Evolutionary conservation across 2,888 invertebrate genomes (phyloP).

Genomic region (Anoncus sp.): DNA sequence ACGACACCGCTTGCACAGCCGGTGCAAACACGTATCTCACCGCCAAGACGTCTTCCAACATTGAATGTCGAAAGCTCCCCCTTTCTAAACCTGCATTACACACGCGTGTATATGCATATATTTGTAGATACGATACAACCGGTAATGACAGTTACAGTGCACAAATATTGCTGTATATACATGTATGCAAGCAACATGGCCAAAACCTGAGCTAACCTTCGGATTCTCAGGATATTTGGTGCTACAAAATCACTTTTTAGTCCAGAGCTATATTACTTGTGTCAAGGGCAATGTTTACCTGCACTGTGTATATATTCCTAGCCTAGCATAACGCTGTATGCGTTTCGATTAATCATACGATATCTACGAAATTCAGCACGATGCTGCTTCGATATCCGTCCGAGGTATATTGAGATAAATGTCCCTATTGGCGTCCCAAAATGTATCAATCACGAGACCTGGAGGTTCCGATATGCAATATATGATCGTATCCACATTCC

Average conservation of each 20-base stretch:
- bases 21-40: constrained; percentile 41
- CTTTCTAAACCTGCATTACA: neutral
- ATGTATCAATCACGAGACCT: no score
- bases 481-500: no score
- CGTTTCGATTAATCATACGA: constrained; percentile 2
- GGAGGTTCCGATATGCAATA: no score
- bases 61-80: constrained; percentile 21
- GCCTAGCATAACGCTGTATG: neutral
- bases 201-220: constrained; percentile 1
- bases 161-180: neutral
- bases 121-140: neutral
- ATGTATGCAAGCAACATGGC: neutral
- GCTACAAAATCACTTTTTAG: neutral
- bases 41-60: constrained; percentile 26
- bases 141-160: neutral
- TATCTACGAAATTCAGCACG: neutral
- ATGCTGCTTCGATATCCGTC: no score
- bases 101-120: neutral
- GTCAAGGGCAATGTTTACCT: neutral
- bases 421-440: no score
- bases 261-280: neutral
- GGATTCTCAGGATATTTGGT: neutral
- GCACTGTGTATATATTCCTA: neutral
- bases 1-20: constrained; percentile 46
- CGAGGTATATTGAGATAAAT: no score